phyloP scores from a whole-genome alignment of 2,113 vertebrate genomes.

The Osmerus eperlanus region DNA sequence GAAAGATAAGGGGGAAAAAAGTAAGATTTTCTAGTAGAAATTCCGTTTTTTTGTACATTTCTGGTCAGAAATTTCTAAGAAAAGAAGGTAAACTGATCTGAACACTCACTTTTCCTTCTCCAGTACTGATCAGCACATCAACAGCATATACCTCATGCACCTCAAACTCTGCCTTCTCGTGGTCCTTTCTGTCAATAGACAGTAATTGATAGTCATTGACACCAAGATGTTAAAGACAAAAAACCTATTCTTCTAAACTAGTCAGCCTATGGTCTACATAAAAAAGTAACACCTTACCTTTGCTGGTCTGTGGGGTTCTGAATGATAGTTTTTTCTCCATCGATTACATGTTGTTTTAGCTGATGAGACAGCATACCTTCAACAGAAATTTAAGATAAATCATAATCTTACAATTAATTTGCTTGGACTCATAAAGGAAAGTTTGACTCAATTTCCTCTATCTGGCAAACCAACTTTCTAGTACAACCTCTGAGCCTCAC shows the following conservation, averaged over 20 bases:
- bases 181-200: conserved; percentile 84
- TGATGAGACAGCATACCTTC: conserved; percentile 96
- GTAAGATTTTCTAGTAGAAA: background rate
- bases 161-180: conserved; percentile 96
- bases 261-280: background rate
- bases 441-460: too few species aligned
- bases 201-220: background rate
- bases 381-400: background rate
- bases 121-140: conserved; percentile 95
- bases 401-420: too few species aligned
- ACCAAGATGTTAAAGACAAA: background rate
- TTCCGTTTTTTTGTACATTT: background rate
- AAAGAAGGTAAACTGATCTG: background rate
- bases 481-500: conserved; percentile 60
- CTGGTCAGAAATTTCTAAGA: background rate
- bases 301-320: conserved; percentile 98
- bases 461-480: background rate
- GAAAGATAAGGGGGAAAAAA: background rate
- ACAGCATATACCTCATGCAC: conserved; percentile 98
- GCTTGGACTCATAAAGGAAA: too few species aligned
- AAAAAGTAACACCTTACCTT: background rate
- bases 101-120: conserved; percentile 89
- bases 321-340: conserved; percentile 97
- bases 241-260: background rate
- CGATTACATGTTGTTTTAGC: conserved; percentile 93